A percentile compares a stretch with the other conserved stretches of the same genome.
These are phyloP conservation scores for Odocoileus virginianus DNA, from an alignment of 2,113 vertebrate species.

Conservation along the genomic window DNA sequence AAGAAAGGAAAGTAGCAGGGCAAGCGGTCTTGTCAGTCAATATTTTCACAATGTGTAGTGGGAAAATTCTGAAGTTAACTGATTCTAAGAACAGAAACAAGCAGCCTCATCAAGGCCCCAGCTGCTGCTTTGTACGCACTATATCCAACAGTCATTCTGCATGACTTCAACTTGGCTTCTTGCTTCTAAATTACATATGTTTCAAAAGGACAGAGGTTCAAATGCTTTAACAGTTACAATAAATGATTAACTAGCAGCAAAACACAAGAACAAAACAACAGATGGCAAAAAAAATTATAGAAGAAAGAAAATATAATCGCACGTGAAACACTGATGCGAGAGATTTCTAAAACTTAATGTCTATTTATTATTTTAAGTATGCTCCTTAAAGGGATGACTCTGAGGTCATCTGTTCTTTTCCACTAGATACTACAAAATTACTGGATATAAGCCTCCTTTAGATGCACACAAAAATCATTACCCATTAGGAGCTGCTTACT, in stretches of 20 bases:
- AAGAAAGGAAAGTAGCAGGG: not conserved
- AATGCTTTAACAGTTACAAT: not conserved
- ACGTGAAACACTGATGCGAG: not conserved
- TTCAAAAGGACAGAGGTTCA: not conserved
- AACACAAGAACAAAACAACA: not conserved
- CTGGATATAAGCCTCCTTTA: not conserved
- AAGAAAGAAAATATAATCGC: not conserved
- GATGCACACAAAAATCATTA: not conserved
- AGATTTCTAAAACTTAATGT: not conserved
- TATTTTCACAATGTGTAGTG: not conserved
- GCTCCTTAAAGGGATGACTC: not conserved
- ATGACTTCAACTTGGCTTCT: not conserved
- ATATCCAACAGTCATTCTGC: not conserved
- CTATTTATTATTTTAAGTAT: not conserved
- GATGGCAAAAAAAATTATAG: not conserved
- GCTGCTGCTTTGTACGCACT: not conserved
- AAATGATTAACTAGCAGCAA: not conserved
- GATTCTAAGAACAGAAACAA: not conserved
- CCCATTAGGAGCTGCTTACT: conserved; percentile 84
- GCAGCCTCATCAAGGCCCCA: not conserved
- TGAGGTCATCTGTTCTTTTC: not conserved
- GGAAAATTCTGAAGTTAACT: not conserved
- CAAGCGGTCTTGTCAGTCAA: not conserved
- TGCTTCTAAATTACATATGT: not conserved
- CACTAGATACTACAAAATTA: not conserved